phyloP scores from a whole-genome alignment of 2,888 invertebrate genomes.

The Eilema caniola region DNA sequence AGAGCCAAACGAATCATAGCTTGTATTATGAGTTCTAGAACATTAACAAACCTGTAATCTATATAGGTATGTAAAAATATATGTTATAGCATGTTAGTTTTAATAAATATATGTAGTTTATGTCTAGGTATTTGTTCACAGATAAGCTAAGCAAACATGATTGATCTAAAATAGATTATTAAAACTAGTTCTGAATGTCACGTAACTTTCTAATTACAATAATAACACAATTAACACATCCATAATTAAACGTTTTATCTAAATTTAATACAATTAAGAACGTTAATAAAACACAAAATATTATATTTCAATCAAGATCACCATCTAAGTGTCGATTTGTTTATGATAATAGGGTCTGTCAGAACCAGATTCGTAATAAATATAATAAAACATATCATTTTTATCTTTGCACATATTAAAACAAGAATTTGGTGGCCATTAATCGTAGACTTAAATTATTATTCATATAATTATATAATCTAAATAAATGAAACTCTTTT shows the following conservation, averaged over 20 bases:
- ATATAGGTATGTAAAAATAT: background rate
- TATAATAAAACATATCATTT: background rate
- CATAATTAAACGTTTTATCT: constrained; percentile 42
- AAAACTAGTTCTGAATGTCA: constrained; percentile 42
- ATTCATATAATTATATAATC: background rate
- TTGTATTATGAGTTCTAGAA: background rate
- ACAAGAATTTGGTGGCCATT: background rate
- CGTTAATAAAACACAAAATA: constrained; percentile 27
- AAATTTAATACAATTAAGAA: constrained; percentile 42
- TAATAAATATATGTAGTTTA: background rate
- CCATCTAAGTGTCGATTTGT: constrained; percentile 25
- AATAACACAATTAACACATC: constrained; percentile 42
- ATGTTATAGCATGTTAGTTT: background rate
- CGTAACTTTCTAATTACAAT: constrained; percentile 45
- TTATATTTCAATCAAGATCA: constrained; percentile 29
- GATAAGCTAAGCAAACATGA: constrained; percentile 28
- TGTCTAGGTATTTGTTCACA: background rate
- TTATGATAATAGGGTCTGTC: constrained; percentile 17
- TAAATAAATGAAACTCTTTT: background rate
- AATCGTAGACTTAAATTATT: background rate
- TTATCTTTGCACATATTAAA: background rate
- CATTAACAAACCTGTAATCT: background rate
- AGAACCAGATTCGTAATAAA: constrained; percentile 17
- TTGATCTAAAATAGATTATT: constrained; percentile 35
- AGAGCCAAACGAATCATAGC: too few relatives aligned